These are phyloP conservation scores for Lymantria monacha DNA, from an alignment of 2,888 invertebrate species.

Conservation along the genomic window DNA sequence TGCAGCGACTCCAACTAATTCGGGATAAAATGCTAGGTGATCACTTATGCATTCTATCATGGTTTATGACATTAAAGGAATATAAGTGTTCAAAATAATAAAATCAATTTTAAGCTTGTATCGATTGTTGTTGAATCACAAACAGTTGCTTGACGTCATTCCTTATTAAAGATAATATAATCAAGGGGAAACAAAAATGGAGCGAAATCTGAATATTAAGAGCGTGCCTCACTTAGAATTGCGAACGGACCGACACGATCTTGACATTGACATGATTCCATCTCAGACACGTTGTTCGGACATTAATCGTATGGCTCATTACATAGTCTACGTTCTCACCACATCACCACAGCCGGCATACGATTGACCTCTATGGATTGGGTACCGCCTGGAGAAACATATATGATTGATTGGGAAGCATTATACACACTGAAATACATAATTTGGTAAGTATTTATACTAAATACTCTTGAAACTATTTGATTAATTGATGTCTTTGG, in stretches of 20 bases:
- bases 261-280: slow-evolving; percentile 57
- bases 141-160: slow-evolving; percentile 25
- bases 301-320: slow-evolving; percentile 25
- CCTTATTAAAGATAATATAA: slow-evolving; percentile 9
- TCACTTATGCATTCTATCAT: no score
- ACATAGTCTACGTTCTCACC: slow-evolving; percentile 34
- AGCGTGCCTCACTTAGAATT: slow-evolving; percentile 6
- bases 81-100: no score
- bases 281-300: slow-evolving; percentile 35
- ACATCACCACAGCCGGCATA: slow-evolving; percentile 21
- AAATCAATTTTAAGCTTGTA: not conserved
- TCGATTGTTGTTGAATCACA: not conserved
- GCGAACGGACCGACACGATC: slow-evolving; percentile 21
- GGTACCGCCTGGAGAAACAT: slow-evolving; percentile 5
- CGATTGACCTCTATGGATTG: slow-evolving; percentile 41
- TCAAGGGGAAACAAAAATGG: not conserved
- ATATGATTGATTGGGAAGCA: not conserved
- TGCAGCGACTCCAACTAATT: no score
- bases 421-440: no score
- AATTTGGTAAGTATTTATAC: no score
- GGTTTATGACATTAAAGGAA: no score
- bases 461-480: no score
- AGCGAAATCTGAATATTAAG: slow-evolving; percentile 3
- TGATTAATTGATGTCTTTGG: no score
- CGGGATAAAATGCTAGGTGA: no score